Percentiles rank a stretch among this genome's conserved stretches.
phyloP scores from a whole-genome alignment of 2,888 invertebrate genomes.

The Catocala sponsa region DNA sequence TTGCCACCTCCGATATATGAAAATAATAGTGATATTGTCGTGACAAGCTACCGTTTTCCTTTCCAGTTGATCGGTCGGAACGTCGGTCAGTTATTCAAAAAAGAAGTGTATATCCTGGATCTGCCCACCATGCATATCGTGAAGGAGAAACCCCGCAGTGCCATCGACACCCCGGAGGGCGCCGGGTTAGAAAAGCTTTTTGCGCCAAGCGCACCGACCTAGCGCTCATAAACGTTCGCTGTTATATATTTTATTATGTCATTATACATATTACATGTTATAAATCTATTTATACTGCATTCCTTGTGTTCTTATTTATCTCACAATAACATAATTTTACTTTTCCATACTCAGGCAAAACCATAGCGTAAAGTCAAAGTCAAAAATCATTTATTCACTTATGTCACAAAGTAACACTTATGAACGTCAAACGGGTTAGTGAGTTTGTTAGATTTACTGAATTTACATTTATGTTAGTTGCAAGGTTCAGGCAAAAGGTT shows the following conservation, averaged over 20 bases:
- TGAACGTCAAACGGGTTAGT: too few species aligned
- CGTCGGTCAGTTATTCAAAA: slow-evolving; percentile 95
- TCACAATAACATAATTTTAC: too few species aligned
- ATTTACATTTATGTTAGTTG: too few species aligned
- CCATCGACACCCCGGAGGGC: slow-evolving; percentile 71
- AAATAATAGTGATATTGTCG: too few species aligned
- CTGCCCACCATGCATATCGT: slow-evolving; percentile 90
- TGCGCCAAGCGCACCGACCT: slow-evolving; percentile 69
- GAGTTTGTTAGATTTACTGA: too few species aligned
- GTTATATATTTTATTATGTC: slow-evolving; percentile 63
- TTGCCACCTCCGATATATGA: too few species aligned
- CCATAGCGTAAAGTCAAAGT: too few species aligned
- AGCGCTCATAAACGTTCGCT: slow-evolving; percentile 46
- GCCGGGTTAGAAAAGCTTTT: slow-evolving; percentile 74
- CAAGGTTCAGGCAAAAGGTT: too few species aligned
- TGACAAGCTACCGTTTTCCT: too few species aligned
- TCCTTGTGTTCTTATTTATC: slow-evolving; percentile 19
- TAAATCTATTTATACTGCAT: slow-evolving; percentile 71
- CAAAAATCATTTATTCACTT: too few species aligned
- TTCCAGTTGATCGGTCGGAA: slow-evolving; percentile 93
- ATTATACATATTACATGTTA: slow-evolving; percentile 50
- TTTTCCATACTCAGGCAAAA: too few species aligned
- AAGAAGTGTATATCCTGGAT: slow-evolving; percentile 95
- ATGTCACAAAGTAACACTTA: too few species aligned
- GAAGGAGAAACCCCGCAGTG: slow-evolving; percentile 72